Evolutionary conservation across 1,140 invertebrate genomes (phyloP).

Genomic region (Aphelinus atriplicis): DNA sequence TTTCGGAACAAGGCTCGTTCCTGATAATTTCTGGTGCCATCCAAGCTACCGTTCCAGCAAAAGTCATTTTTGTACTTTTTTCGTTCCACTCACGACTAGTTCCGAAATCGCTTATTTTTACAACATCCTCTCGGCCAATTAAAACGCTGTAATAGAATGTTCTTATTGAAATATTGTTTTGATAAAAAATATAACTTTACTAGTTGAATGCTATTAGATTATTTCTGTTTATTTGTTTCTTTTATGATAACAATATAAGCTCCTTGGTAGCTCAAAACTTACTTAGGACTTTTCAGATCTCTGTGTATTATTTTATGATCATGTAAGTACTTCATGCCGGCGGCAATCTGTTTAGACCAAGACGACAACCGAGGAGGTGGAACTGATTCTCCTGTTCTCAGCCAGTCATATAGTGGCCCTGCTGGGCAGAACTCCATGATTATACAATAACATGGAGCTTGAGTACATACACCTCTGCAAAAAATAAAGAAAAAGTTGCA

Average conservation of each 20-base stretch:
- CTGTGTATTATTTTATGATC: slow-evolving; percentile 96
- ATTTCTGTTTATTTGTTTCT: slow-evolving; percentile 9
- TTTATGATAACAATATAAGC: background rate
- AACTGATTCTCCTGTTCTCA: slow-evolving; percentile 83
- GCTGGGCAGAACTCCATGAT: slow-evolving; percentile 98
- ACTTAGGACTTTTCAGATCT: slow-evolving; percentile 97
- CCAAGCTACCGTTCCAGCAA: slow-evolving; percentile 97
- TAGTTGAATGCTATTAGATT: background rate
- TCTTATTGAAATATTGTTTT: background rate
- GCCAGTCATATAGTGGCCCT: slow-evolving; percentile 91
- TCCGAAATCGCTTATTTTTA: slow-evolving; percentile 99
- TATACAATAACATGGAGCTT: slow-evolving; percentile 93
- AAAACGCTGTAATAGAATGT: slow-evolving; percentile 78
- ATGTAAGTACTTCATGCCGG: slow-evolving; percentile 97
- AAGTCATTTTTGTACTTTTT: slow-evolving; percentile 96
- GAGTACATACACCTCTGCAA: slow-evolving; percentile 89
- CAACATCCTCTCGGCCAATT: slow-evolving; percentile 87
- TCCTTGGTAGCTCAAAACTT: slow-evolving; percentile 62
- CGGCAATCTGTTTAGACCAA: slow-evolving; percentile 96
- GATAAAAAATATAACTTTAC: background rate
- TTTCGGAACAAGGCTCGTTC: slow-evolving; percentile 95
- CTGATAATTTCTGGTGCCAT: slow-evolving; percentile 99
- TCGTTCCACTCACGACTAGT: slow-evolving; percentile 95
- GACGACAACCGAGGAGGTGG: slow-evolving; percentile 85
- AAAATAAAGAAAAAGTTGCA: slow-evolving; percentile 37